Base-by-base conservation (phyloP, 2,888 invertebrate species). In the Xestia rhomboidea region DNA sequence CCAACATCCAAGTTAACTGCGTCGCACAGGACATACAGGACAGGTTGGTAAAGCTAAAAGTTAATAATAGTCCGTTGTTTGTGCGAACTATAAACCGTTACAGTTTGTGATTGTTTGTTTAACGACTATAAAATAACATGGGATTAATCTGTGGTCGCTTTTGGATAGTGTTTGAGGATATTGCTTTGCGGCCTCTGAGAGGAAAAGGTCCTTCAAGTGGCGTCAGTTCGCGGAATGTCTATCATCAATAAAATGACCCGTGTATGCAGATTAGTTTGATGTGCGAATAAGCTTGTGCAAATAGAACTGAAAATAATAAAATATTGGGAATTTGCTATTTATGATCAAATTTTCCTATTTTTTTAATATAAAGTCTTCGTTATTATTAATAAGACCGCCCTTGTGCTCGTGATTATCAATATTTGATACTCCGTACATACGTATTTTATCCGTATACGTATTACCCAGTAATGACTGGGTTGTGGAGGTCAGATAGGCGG, bases 11-110 rank as follows among this genome's bases (percentile, higher is more conserved):
- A 76, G 15, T 49, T 24, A 66, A 76, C 46, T 68, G 34, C 46
- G 38, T 44, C 60, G n/a, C 62, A 21, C 34, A 62, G 62, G 62
- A 62, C 62, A 44, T 57, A n/a, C 51, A 67, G 79, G 66, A 74
- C 75, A 76, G 81, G 66, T 68, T n/a, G 49, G 64, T 63, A 71
- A 64, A 83, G 75, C 81, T 81, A 81, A 83, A 83, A 85, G 87
- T 88, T 88, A 88, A 89, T 89, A 85, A 81, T 76, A 76, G 82
- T 79, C 73, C 63, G 79, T 83, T 84, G 85, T 88, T 81, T 88
- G 82, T 73, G 68, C 74, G 73, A 74, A 73, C 82, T 80, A 79
- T 87, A 88, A 85, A 81, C 84, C 79, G 79, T 80, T 80, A 76
- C 82, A 77, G 76, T 69, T 64, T 51, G 71, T 71, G 81, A 83